A percentile compares a stretch with the other conserved stretches of the same genome.
These are phyloP conservation scores for Euwallacea fornicatus DNA, from an alignment of 1,140 invertebrate genomes.

Conservation along the genomic window DNA sequence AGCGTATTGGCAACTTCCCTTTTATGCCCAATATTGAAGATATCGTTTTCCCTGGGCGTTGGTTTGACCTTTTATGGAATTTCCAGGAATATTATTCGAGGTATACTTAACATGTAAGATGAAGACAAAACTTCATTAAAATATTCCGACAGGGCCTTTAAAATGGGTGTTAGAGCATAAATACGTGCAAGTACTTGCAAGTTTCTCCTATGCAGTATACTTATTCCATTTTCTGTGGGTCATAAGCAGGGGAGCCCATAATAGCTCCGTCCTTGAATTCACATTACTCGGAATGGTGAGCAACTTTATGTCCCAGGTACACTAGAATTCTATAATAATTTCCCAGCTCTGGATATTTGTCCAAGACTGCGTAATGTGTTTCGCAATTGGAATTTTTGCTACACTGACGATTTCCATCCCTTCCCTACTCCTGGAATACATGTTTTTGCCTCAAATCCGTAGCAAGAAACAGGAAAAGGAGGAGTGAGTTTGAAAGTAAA, in stretches of 20 bases:
- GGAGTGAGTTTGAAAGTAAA: background rate
- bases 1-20: background rate
- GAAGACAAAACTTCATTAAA: background rate
- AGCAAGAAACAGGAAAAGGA: background rate
- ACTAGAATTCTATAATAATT: background rate
- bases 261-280: background rate
- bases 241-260: background rate
- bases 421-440: background rate
- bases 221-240: constrained; percentile 14
- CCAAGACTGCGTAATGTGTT: background rate
- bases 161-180: constrained; percentile 14
- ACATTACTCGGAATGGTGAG: background rate
- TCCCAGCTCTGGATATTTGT: background rate
- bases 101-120: constrained; percentile 4
- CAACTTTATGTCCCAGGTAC: background rate
- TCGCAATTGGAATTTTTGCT: background rate
- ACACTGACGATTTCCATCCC: background rate
- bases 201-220: constrained; percentile 9
- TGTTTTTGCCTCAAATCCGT: background rate
- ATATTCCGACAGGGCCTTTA: background rate
- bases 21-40: constrained; percentile 4
- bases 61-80: constrained; percentile 11
- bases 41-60: constrained; percentile 1
- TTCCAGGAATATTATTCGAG: constrained; percentile 14
- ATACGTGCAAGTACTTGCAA: constrained; percentile 2